A percentile compares a stretch with the other conserved stretches of the same genome.
These are phyloP conservation scores for Agrypnus murinus DNA, from an alignment of 2,888 invertebrate species.

Conservation along the genomic window DNA sequence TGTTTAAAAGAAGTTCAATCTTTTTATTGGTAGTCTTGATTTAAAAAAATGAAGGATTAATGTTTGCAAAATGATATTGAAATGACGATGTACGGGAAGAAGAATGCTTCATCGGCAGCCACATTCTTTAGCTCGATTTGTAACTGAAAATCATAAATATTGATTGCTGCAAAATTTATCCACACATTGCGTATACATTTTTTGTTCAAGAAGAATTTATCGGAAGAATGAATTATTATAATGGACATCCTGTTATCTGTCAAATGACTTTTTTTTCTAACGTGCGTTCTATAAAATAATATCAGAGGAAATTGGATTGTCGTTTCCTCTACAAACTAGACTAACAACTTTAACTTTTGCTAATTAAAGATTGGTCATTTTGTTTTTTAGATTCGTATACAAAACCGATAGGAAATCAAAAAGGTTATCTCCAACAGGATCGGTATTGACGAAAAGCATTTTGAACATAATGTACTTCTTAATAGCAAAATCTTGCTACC, in stretches of 20 bases:
- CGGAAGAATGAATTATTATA: constrained; percentile 45
- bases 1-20: too few relatives aligned
- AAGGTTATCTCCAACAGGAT: too few relatives aligned
- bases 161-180: constrained; percentile 20
- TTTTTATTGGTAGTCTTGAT: too few relatives aligned
- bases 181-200: too few relatives aligned
- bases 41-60: too few relatives aligned
- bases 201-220: constrained; percentile 20
- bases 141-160: constrained; percentile 40
- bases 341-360: constrained; percentile 38
- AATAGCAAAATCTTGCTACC: constrained; percentile 61
- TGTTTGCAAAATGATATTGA: too few relatives aligned
- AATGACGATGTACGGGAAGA: too few relatives aligned
- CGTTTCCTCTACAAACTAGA: constrained; percentile 50
- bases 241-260: constrained; percentile 46
- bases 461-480: constrained; percentile 42
- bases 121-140: constrained; percentile 23
- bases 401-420: too few relatives aligned
- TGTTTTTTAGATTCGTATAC: background rate
- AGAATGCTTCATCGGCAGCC: constrained; percentile 2
- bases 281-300: constrained; percentile 37
- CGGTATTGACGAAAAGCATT: background rate
- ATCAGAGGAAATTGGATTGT: constrained; percentile 53
- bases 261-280: constrained; percentile 34
- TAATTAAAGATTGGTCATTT: constrained; percentile 37